These are phyloP conservation scores for Laterallus jamaicensis DNA, from an alignment of 2,113 vertebrate species.

Conservation along the genomic window DNA sequence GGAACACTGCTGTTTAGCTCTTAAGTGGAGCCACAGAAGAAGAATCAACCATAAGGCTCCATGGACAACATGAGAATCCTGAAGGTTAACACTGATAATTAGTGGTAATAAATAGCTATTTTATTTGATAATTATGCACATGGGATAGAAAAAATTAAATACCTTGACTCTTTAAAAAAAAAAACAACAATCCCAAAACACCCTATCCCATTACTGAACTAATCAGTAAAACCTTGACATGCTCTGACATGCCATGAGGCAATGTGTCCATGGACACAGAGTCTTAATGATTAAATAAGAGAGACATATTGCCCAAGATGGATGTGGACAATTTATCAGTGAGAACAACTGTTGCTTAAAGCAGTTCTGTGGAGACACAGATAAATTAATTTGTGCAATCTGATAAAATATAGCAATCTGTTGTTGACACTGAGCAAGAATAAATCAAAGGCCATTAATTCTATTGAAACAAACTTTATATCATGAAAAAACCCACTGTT, in stretches of 20 bases:
- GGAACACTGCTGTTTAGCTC: not conserved
- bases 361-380: not conserved
- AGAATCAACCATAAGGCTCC: not conserved
- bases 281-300: not conserved
- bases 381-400: not conserved
- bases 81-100: not conserved
- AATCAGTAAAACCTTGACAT: not conserved
- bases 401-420: not conserved
- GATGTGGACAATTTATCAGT: not conserved
- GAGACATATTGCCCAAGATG: not conserved
- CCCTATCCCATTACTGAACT: not conserved
- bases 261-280: not conserved
- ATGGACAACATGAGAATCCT: not conserved
- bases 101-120: not conserved
- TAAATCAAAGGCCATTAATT: not conserved
- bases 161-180: not conserved
- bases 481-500: not conserved
- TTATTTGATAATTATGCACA: not conserved
- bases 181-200: not conserved
- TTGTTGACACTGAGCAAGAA: not conserved
- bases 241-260: rapidly evolving
- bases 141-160: not conserved
- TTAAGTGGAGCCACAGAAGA: not conserved
- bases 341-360: not conserved
- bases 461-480: not conserved